Percentiles rank a stretch among this genome's conserved stretches.
These are phyloP conservation scores for Sylvia atricapilla DNA, from an alignment of 2,113 vertebrate species.

Conservation along the genomic window DNA sequence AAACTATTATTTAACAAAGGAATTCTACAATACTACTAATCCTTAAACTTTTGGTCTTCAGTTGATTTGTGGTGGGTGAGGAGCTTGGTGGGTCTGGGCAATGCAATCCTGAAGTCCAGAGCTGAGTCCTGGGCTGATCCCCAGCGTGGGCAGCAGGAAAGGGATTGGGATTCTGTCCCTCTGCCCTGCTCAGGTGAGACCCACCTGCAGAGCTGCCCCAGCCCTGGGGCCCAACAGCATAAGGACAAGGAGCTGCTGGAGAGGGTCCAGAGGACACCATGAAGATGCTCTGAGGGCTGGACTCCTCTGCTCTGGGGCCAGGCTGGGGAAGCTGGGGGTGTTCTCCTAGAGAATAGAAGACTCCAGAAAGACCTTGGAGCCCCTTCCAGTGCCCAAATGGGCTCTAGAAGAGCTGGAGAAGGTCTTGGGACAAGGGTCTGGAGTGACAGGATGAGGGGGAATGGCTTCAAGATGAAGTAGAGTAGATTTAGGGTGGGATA, in stretches of 20 bases:
- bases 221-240: accelerated
- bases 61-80: background rate
- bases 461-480: background rate
- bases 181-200: background rate
- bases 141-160: background rate
- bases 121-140: background rate
- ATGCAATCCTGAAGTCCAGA: background rate
- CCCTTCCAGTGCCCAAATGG: background rate
- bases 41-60: too few relatives aligned
- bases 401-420: background rate
- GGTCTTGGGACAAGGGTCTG: background rate
- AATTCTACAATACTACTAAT: too few relatives aligned
- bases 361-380: accelerated
- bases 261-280: background rate
- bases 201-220: background rate
- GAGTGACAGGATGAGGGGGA: accelerated
- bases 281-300: too few relatives aligned
- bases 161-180: background rate
- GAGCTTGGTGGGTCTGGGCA: accelerated
- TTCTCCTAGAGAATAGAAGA: background rate
- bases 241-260: background rate
- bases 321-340: background rate
- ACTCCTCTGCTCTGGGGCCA: background rate
- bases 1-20: too few relatives aligned
- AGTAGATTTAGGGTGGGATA: background rate